Evolutionary conservation across 1,140 invertebrate species (phyloP).

Genomic region (Condylostylus longicornis): DNA sequence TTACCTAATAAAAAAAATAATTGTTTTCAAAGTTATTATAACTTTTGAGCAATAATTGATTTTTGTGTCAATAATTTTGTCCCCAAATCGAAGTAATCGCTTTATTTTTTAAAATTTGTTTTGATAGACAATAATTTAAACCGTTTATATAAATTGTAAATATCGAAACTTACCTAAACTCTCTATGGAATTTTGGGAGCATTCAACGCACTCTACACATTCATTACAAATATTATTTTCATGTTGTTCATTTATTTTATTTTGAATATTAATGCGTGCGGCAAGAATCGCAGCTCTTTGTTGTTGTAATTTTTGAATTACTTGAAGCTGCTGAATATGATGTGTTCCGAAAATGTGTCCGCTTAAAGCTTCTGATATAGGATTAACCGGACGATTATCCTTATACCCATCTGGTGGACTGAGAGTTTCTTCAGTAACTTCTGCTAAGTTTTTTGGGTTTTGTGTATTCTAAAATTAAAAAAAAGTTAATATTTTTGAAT

Average conservation of each 20-base stretch:
- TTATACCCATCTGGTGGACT: conserved; percentile 77
- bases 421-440: conserved; percentile 61
- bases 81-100: too few species aligned
- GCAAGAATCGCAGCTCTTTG: conserved; percentile 31
- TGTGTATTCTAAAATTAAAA: too few species aligned
- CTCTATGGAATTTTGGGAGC: conserved; percentile 30
- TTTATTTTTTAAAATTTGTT: too few species aligned
- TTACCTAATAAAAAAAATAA: too few species aligned
- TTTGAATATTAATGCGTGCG: conserved; percentile 18
- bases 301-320: conserved; percentile 37
- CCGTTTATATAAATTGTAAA: too few species aligned
- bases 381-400: conserved; percentile 42
- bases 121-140: too few species aligned
- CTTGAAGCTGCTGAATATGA: conserved; percentile 40
- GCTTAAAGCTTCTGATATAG: conserved; percentile 39
- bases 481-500: too few species aligned
- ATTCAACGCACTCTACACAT: conserved; percentile 31
- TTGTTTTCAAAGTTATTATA: too few species aligned
- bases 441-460: too few species aligned
- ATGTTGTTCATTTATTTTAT: too few species aligned
- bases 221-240: conserved; percentile 31
- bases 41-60: too few species aligned
- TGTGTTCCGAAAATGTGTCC: conserved; percentile 43
- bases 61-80: too few species aligned
- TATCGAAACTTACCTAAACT: conserved; percentile 26